Conservation (phyloP, 2,888 invertebrate genomes). For the Spisula subtruncata region DNA sequence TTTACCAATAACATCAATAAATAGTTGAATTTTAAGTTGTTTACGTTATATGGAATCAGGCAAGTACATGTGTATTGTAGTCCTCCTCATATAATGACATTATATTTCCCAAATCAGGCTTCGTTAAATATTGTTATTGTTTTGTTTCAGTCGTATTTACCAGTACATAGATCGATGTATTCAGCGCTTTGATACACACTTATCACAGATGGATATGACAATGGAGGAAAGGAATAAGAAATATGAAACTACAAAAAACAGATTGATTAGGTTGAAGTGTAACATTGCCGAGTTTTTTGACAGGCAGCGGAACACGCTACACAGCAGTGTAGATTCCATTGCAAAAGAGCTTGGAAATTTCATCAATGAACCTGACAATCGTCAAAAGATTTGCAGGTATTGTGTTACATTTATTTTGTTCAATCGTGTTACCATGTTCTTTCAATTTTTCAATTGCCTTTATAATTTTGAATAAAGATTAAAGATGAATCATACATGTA, state of each 20-base stretch:
- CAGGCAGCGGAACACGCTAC: constrained; percentile 58
- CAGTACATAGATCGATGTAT: constrained; percentile 53
- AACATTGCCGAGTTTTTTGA: constrained; percentile 70
- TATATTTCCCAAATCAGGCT: too few species aligned
- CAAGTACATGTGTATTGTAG: too few species aligned
- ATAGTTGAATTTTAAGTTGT: too few species aligned
- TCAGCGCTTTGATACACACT: constrained; percentile 54
- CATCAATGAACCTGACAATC: constrained; percentile 49
- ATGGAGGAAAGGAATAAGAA: constrained; percentile 47
- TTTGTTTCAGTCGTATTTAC: constrained; percentile 52
- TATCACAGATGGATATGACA: constrained; percentile 49
- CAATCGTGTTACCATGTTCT: too few species aligned
- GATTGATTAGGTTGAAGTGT: constrained; percentile 51
- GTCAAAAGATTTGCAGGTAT: constrained; percentile 61
- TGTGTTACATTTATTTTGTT: neutral
- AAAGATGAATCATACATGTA: too few species aligned
- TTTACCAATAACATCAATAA: too few species aligned
- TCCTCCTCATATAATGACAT: too few species aligned
- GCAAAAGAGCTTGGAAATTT: constrained; percentile 61
- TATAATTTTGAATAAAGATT: too few species aligned
- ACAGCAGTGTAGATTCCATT: constrained; percentile 54
- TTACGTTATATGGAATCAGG: too few species aligned
- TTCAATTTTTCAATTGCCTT: too few species aligned
- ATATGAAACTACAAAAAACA: constrained; percentile 32
- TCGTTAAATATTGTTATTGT: too few species aligned